phyloP scores from a whole-genome alignment of 2,113 vertebrate species.

The Stigmatopora argus region DNA sequence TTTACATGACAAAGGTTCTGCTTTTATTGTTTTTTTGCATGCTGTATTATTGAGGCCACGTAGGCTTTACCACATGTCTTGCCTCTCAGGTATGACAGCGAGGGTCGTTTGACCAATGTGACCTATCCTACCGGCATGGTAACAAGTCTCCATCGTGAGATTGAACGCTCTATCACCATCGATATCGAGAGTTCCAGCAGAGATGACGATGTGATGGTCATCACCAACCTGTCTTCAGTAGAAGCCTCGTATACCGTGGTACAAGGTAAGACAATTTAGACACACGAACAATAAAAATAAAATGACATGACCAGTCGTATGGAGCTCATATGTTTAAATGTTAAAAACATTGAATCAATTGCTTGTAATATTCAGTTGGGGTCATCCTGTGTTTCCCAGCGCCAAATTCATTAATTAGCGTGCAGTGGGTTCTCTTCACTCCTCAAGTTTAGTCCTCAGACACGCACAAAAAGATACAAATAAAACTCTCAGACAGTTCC shows the following conservation, averaged over 20 bases:
- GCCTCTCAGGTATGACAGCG: conserved; percentile 86
- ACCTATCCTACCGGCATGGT: conserved; percentile 97
- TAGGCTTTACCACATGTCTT: conserved; percentile 1
- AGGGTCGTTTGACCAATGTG: conserved; percentile 94
- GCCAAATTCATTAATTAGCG: conserved; percentile 66
- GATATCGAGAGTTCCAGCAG: conserved; percentile 98
- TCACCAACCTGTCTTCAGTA: conserved; percentile 96
- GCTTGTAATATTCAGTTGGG: conserved; percentile 52
- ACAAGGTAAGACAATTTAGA: conserved; percentile 77
- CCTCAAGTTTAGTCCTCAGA: conserved; percentile 41
- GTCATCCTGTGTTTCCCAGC: conserved; percentile 54
- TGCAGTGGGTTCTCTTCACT: conserved; percentile 56
- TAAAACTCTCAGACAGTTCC: conserved; percentile 45
- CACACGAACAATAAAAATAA: not conserved
- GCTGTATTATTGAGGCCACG: not conserved
- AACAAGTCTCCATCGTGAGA: conserved; percentile 95
- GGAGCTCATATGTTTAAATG: not conserved
- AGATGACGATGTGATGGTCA: conserved; percentile 95
- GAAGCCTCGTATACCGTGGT: conserved; percentile 97
- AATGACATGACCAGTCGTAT: not conserved
- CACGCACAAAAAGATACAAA: conserved; percentile 33
- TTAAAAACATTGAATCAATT: not conserved
- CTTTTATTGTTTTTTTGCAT: not conserved
- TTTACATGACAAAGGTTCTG: not conserved
- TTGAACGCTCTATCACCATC: conserved; percentile 96